A percentile compares a stretch with the other conserved stretches of the same genome.
These are phyloP conservation scores for Pyrgus malvae DNA, from an alignment of 2,888 invertebrate genomes.

Conservation along the genomic window DNA sequence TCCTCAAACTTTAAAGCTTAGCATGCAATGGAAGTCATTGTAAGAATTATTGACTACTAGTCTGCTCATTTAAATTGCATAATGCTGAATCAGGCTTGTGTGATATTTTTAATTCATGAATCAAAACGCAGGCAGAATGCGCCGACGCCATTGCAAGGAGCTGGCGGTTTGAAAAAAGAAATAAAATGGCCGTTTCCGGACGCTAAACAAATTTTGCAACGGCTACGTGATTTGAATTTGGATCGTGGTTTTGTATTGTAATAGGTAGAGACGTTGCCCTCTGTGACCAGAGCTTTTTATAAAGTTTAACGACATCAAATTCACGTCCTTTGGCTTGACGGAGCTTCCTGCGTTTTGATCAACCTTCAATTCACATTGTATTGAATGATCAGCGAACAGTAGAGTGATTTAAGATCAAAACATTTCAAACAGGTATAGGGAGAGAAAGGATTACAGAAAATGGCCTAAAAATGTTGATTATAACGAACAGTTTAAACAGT, in stretches of 20 bases:
- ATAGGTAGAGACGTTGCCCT: slow-evolving; percentile 21
- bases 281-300: slow-evolving; percentile 17
- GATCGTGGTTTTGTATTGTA: slow-evolving; percentile 33
- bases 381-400: no score
- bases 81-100: slow-evolving; percentile 38
- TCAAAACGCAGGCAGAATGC: slow-evolving; percentile 51
- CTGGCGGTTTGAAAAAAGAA: slow-evolving; percentile 37
- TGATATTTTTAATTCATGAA: slow-evolving; percentile 73
- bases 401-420: no score
- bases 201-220: slow-evolving; percentile 56
- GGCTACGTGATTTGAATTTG: slow-evolving; percentile 48
- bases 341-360: no score
- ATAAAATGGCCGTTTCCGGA: slow-evolving; percentile 58
- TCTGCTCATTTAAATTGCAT: slow-evolving; percentile 8
- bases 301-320: no score
- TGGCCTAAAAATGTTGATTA: no score
- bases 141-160: slow-evolving; percentile 41
- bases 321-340: no score
- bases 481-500: no score
- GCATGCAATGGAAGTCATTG: neutral
- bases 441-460: no score
- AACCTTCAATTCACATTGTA: no score
- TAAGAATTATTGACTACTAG: slow-evolving; percentile 5
- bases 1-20: neutral
- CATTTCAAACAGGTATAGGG: no score